These are phyloP conservation scores for Discoglossus pictus DNA, from an alignment of 2,797 vertebrate species.

Conservation along the genomic window DNA sequence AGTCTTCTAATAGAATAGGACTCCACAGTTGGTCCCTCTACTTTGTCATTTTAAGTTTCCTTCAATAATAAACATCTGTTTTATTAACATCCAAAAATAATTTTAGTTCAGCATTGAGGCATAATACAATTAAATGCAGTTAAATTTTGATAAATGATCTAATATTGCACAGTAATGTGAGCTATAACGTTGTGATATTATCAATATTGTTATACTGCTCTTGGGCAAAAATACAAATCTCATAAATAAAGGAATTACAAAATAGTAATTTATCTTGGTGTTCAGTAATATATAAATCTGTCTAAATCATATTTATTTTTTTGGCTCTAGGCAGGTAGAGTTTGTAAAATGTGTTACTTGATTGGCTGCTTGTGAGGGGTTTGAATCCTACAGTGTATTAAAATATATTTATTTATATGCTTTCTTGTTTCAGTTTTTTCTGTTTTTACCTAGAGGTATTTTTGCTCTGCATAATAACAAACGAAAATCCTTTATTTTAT, in stretches of 20 bases:
- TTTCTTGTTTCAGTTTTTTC: background rate
- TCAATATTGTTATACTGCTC: background rate
- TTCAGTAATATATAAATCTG: constrained; percentile 4
- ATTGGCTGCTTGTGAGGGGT: constrained; percentile 15
- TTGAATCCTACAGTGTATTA: background rate
- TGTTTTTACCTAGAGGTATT: too few species aligned
- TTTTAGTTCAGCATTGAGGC: too few species aligned
- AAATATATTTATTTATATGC: background rate
- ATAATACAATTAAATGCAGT: too few species aligned
- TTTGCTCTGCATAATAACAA: too few species aligned
- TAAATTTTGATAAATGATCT: too few species aligned
- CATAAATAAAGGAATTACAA: constrained; percentile 8
- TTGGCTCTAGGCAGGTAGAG: constrained; percentile 8
- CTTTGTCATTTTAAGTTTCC: too few species aligned
- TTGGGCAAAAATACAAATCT: constrained; percentile 2
- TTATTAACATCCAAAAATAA: too few species aligned
- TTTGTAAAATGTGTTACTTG: background rate
- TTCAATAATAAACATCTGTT: too few species aligned
- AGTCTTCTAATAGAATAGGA: too few species aligned
- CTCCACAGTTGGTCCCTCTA: too few species aligned
- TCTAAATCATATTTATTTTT: constrained; percentile 6
- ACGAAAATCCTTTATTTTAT: too few species aligned
- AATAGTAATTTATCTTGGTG: constrained; percentile 26
- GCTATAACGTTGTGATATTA: background rate
- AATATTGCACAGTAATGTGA: too few species aligned